These are phyloP conservation scores for Platysternon megacephalum DNA, from an alignment of 2,113 vertebrate genomes.

Conservation along the genomic window DNA sequence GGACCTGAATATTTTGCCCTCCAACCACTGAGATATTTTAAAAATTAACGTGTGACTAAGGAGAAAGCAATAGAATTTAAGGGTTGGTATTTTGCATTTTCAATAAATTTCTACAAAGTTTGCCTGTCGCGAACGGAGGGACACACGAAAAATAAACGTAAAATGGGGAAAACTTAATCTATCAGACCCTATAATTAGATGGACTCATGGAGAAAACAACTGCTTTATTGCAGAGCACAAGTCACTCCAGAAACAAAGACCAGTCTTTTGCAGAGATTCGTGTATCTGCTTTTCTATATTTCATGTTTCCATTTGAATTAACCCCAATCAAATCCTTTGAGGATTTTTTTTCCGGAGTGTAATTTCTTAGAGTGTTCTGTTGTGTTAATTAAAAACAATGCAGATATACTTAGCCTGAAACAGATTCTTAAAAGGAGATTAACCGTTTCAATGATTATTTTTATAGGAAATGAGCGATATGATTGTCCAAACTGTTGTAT, in stretches of 20 bases:
- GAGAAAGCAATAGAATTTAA: not conserved
- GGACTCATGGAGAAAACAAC: not conserved
- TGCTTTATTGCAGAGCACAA: not conserved
- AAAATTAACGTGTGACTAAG: rapidly evolving
- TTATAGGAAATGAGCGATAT: not conserved
- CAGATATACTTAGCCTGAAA: not conserved
- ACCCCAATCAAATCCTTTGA: not conserved
- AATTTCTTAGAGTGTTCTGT: not conserved
- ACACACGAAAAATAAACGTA: not conserved
- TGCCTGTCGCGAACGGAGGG: rapidly evolving
- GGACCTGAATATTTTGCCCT: not conserved
- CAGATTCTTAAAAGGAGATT: not conserved
- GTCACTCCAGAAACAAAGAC: not conserved
- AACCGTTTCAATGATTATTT: not conserved
- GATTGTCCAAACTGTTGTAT: not conserved
- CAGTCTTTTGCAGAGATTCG: not conserved
- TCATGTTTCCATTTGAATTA: not conserved
- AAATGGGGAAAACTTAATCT: not conserved
- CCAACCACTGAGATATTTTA: rapidly evolving
- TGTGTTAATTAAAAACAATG: not conserved
- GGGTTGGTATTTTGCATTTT: not conserved
- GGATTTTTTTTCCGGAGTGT: rapidly evolving
- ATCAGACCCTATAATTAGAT: not conserved
- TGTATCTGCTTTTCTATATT: not conserved
- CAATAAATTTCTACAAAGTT: not conserved